phyloP scores from a whole-genome alignment of 1,140 invertebrate species.

The Chrysoperla carnea region DNA sequence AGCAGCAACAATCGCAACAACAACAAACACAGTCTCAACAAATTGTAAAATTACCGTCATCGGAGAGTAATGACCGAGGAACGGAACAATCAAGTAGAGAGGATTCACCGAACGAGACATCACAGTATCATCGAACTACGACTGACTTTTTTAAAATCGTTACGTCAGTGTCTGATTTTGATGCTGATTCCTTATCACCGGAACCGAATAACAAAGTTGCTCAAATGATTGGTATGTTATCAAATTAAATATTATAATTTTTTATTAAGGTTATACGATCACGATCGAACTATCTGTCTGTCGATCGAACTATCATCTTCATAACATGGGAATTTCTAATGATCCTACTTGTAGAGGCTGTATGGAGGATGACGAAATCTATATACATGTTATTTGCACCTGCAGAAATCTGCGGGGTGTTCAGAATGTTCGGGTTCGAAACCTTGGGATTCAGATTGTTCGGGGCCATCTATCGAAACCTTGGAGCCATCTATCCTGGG shows the following conservation, averaged over 20 bases:
- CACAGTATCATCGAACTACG: conserved; percentile 26
- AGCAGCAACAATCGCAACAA: conserved; percentile 2
- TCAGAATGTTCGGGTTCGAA: too few relatives aligned
- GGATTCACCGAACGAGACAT: conserved; percentile 25
- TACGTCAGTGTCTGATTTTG: conserved; percentile 28
- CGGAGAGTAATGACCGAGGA: not conserved
- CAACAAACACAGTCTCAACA: conserved; percentile 6
- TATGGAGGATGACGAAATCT: too few relatives aligned
- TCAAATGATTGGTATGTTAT: conserved; percentile 40
- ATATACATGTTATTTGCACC: too few relatives aligned
- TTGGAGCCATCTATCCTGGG: too few relatives aligned
- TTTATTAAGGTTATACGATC: too few relatives aligned
- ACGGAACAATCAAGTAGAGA: conserved; percentile 9
- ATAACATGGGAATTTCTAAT: too few relatives aligned
- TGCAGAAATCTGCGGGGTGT: too few relatives aligned
- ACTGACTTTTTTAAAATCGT: conserved; percentile 33
- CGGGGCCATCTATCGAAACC: too few relatives aligned
- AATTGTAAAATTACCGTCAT: not conserved
- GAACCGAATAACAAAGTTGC: conserved; percentile 28
- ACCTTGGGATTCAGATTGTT: too few relatives aligned
- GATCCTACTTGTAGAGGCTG: too few relatives aligned
- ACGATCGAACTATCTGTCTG: too few relatives aligned
- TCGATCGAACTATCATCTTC: too few relatives aligned
- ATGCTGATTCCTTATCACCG: conserved; percentile 27
- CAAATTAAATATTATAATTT: conserved; percentile 42